Base-by-base conservation (phyloP, 2,888 invertebrate genomes). In the Zootermopsis nevadensis region DNA sequence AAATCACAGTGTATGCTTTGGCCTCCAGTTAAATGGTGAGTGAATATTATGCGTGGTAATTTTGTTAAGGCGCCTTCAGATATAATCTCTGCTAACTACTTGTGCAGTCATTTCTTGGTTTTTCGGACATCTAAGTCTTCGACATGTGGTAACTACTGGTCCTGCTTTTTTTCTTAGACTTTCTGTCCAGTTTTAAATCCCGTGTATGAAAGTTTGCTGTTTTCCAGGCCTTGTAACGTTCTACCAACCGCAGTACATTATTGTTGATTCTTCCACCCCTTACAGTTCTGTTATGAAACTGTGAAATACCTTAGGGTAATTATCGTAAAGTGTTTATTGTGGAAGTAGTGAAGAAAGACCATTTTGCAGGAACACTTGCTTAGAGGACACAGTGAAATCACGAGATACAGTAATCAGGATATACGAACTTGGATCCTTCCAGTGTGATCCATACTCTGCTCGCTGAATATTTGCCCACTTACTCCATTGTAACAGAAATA, bases 1-100 rank as follows among this genome's bases (percentile, higher is more conserved):
- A 72, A 72, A 83, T 83, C 83, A 83, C 79, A 66, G 24, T 7
- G 38, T n/a, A 24, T 22, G 30, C 77, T 48, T 27, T 15, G 77
- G 10, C 53, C 31, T 53, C 48, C 48, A 53, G 77, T 48, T 77
- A 79, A 66, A 79, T 55, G 60, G 60, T 55, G 79, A 79, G 79
- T 60, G 60, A 79, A 79, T 79, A 79, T 79, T 60, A 30, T 77
- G 53, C 30, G 31, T 76, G 24, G 12, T 77, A 77, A 77, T 53
- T 2, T 2, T 76, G 77, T 55, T 77, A 77, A 42, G 55, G 19
- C 30, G 48, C 55, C 77, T 77, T 77, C 30, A 77, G 77, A 31
- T 77, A 30, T 3, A 22, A 53, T 77, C 77, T 53, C 69, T 69
- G 33, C 69, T 69, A 69, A 69, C 30, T 69, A 31, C 69, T 31